Evolutionary conservation across 2,888 invertebrate genomes (phyloP).

Genomic region (Dugesia japonica): DNA sequence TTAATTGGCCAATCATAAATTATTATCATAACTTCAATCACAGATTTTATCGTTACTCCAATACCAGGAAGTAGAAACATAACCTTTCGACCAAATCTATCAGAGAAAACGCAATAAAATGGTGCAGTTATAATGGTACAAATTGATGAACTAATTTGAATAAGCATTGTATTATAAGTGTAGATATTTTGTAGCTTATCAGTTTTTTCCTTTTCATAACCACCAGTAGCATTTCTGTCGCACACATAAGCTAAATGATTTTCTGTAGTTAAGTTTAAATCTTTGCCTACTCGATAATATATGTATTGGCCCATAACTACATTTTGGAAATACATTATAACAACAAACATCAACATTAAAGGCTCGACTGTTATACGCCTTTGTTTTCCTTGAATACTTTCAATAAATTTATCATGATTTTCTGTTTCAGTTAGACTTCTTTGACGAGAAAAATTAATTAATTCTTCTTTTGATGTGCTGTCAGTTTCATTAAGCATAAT

Average conservation of each 20-base stretch:
- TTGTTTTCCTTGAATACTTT: background rate
- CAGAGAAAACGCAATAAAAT: background rate
- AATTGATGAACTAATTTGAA: background rate
- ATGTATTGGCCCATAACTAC: background rate
- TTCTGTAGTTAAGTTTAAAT: background rate
- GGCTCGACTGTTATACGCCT: background rate
- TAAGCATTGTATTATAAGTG: background rate
- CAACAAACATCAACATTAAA: background rate
- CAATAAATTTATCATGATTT: background rate
- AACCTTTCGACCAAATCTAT: background rate
- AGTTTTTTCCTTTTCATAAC: background rate
- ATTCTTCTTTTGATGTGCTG: too few species aligned
- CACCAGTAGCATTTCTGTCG: background rate
- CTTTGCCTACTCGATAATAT: background rate
- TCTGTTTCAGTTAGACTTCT: background rate
- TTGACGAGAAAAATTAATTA: background rate
- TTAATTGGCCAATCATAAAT: background rate
- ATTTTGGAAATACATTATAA: background rate
- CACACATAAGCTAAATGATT: background rate
- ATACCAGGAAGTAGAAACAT: background rate
- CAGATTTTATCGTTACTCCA: background rate
- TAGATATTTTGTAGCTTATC: background rate
- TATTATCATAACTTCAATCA: background rate
- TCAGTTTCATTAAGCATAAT: too few species aligned
- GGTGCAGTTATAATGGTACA: background rate